These are phyloP conservation scores for Pogonophryne albipinna DNA, from an alignment of 2,797 vertebrate species.

Conservation along the genomic window DNA sequence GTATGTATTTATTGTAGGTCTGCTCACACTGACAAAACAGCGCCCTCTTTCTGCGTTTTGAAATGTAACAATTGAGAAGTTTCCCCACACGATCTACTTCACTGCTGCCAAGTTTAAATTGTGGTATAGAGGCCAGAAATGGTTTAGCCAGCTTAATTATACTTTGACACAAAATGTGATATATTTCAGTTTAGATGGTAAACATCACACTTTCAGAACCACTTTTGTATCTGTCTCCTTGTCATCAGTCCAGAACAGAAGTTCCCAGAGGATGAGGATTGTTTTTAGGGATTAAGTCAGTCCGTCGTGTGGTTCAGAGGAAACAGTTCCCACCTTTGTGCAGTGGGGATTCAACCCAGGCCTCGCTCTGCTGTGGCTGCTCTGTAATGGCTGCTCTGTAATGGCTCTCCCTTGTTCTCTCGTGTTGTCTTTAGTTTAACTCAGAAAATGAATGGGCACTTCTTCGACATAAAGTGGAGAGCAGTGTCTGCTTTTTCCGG, in stretches of 20 bases:
- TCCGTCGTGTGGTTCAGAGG: conserved; percentile 41
- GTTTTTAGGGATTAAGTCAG: conserved; percentile 39
- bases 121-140: conserved; percentile 6
- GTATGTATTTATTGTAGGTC: background rate
- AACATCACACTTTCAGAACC: conserved; percentile 19
- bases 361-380: conserved; percentile 29
- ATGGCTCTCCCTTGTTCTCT: conserved; percentile 48
- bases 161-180: background rate
- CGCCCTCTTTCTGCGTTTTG: conserved; percentile 4
- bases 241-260: conserved; percentile 18
- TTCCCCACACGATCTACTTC: background rate
- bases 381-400: conserved; percentile 41
- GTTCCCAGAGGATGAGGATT: conserved; percentile 61
- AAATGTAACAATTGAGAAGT: background rate
- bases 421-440: conserved; percentile 42
- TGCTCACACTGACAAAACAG: conserved; percentile 8
- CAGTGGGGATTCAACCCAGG: conserved; percentile 27
- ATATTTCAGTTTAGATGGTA: conserved; percentile 19
- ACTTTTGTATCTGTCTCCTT: conserved; percentile 49
- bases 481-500: conserved; percentile 32
- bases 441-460: conserved; percentile 56
- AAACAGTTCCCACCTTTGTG: conserved; percentile 68
- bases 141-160: conserved; percentile 31
- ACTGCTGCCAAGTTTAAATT: background rate
- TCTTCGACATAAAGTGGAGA: conserved; percentile 30